Base-by-base conservation (phyloP, 2,888 invertebrate genomes). In the Gandaritis pyraliata region DNA sequence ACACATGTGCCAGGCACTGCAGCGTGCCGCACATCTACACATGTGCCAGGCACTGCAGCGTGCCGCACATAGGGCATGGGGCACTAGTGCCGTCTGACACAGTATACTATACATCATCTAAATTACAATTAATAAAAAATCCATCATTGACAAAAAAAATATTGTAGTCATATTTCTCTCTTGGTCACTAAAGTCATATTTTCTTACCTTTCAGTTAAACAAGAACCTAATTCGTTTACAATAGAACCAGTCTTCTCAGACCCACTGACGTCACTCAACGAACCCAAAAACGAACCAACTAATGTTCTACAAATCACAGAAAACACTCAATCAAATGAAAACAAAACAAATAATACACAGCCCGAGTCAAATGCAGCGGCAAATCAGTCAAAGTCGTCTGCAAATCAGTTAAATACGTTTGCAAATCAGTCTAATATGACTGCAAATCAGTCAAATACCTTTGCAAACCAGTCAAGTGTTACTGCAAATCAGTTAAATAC, bases 191-290 rank as follows among this genome's bases (percentile, higher is more conserved):
- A 23, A 2, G 10, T 2, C 0, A n/a, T 11, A 13, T 48, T 30
- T 15, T 13, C 38, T 1, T 54, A 12, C 39, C n/a, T 67, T 64
- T 16, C 77, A 86, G 85, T 61, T 0, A 82, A 81, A 73, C 62
- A 70, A 15, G 85, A 84, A 2, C 65, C 64, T 4, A 83, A 78
- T 63, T 73, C 77, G 47, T 70, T 76, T 10, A 64, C 73, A 23
- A 72, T 78, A 55, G 79, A 82, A 49, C 70, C 78, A 0, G 70
- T 77, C 2, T 51, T 71, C 12, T 75, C 39, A 6, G 55, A 56
- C 39, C 55, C 55, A 2, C 30, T 56, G 7, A 56, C 55, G 4
- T 23, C 55, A 8, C 55, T 48, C 29, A 56, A 56, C 48, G 55
- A 56, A 15, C n/a, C 55, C 29, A 36, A 46, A 18, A 46, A 72